phyloP scores from a whole-genome alignment of 2,888 invertebrate genomes.

The Amphipoea oculea region DNA sequence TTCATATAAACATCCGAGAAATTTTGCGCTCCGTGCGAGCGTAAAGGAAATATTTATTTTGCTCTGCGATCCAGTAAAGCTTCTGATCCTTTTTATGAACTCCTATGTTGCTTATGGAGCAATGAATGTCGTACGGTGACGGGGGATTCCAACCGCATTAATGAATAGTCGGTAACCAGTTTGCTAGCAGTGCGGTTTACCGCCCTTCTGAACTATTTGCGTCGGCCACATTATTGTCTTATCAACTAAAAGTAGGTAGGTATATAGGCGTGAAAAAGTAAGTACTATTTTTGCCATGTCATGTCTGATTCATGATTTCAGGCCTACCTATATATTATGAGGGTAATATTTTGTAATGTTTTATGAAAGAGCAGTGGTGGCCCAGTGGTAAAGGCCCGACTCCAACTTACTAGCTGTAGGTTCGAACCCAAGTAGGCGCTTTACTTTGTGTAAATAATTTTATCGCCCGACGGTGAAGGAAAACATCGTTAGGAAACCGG shows the following conservation, averaged over 20 bases:
- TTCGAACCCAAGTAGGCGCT: background rate
- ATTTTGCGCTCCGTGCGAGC: conserved; percentile 74
- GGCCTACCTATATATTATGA: background rate
- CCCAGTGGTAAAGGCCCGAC: background rate
- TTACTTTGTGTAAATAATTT: background rate
- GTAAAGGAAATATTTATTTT: conserved; percentile 85
- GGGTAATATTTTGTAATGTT: background rate
- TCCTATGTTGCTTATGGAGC: conserved; percentile 80
- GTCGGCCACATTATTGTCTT: background rate
- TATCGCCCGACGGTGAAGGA: no score
- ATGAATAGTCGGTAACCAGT: conserved; percentile 56
- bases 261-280: background rate
- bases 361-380: background rate
- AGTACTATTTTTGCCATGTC: background rate
- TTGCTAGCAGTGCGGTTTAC: conserved; percentile 14
- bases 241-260: background rate
- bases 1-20: conserved; percentile 72
- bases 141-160: conserved; percentile 69
- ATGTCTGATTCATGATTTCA: conserved; percentile 11
- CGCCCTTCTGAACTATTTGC: conserved; percentile 6
- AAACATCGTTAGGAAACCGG: background rate
- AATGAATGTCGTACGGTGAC: conserved; percentile 78
- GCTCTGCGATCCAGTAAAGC: conserved; percentile 81
- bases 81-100: conserved; percentile 85
- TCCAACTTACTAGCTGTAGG: background rate